Base-by-base conservation (phyloP, 1,140 invertebrate species). In the Drosophila asahinai region DNA sequence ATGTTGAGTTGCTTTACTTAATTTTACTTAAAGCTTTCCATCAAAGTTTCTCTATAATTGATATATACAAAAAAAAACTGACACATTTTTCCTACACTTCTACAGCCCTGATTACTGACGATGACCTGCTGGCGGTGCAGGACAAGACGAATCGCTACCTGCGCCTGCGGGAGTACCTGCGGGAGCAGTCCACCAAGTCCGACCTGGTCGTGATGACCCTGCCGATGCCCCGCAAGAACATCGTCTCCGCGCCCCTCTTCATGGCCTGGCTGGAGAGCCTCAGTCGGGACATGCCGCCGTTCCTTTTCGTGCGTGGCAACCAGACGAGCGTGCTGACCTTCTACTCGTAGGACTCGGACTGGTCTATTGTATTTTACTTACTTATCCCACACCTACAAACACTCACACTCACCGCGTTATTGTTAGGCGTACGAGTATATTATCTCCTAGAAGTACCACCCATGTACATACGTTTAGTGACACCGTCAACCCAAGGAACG, bases 271-370 rank as follows among this genome's bases (percentile, higher is more conserved):
- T 99, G 73, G 98, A 99, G 93, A 95, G 96, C 2, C 94, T 99
- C n/a, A 98, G 97, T 5, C 94, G 95, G 73, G 96, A 97, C 80
- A 96, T 98, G 96, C 98, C 98, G 71, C 97, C 97, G 15, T 96
- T 98, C 93, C 93, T 99, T 63, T 95, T 99, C 49, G 96, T 99
- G 52, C 94, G 98, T 82, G 98, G 98, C 72, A 99, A 99, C 93
- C 98, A 99, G 93, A 97, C 96, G 9, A 98, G 98, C 80, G 98
- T 99, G 40, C 95, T 99, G 61, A 99, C 98, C 45, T 99, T 98
- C 94, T 99, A 99, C 94, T 99, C 98, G 45, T 99, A 96, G 95
- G 38, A n/a, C 22, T 19, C 2, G 15, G 9, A 36, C 19, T 17
- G n/a, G 40, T 65, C 49, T 63, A 64, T 62, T 74, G 60, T 72